Base-by-base conservation (phyloP, 2,113 vertebrate species). In the Heterotilapia buettikoferi region DNA sequence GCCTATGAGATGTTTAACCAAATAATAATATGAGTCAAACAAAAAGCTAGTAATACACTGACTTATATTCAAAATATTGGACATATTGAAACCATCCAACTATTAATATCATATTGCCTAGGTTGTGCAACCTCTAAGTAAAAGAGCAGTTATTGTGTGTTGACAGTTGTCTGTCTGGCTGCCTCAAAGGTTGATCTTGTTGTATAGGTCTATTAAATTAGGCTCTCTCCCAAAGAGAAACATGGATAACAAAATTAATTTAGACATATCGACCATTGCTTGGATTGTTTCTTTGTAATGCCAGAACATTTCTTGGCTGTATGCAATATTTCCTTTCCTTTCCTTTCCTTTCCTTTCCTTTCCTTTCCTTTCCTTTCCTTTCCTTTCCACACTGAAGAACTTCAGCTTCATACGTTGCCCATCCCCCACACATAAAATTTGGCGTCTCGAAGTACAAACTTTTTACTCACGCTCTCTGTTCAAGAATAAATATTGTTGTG, bases 101-200 rank as follows among this genome's bases (percentile, higher is more conserved):
- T 10, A 43, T 89, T 5, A 66, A 57, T 36, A 73, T 84, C n/a
- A 53, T 7, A 36, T 80, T 73, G 14, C 26, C 6, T 18, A 4
- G 14, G 68, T 82, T 36, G 9, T 56, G 18, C 24, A 61, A 84
- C 6, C 33, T 57, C 50, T 38, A 18, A 68, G 71, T 18, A 18
- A 47, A 56, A 57, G 47, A 82, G 9, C 52, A 47, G 7, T 10
- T 3, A 10, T 31, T 45, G 36, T 87, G 68, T 89, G 83, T 61
- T 89, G 92, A 90, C 88, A 88, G 84, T 86, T 90, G 85, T 85
- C 84, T 87, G 84, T 91, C 83, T 92, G 79, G 56, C 24, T 33
- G 63, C 85, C n/a, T 87, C 63, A 68, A 92, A 93, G 93, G 92
- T 92, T 90, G 86, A 93, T 90, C 86, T 85, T 47, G 63, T 92